phyloP scores from a whole-genome alignment of 2,888 invertebrate genomes.

The Andrena bucephala region DNA sequence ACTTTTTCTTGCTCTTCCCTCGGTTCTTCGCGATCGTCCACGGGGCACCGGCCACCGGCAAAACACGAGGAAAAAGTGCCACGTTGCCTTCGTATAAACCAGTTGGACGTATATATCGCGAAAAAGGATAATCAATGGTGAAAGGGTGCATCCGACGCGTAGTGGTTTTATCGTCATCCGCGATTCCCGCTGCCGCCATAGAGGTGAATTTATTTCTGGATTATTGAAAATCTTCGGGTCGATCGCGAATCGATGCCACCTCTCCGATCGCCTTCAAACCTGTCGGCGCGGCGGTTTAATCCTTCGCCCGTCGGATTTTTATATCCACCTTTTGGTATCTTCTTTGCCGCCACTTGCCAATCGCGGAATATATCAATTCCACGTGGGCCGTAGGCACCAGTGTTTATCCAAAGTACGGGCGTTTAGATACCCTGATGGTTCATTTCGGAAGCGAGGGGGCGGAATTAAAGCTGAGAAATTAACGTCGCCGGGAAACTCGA shows the following conservation, averaged over 20 bases:
- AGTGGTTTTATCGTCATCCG: slow-evolving; percentile 47
- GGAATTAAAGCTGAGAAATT: slow-evolving; percentile 55
- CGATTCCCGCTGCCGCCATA: slow-evolving; percentile 25
- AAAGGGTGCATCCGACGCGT: slow-evolving; percentile 53
- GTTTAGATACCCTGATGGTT: slow-evolving; percentile 37
- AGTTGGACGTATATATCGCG: slow-evolving; percentile 68
- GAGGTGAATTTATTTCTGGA: slow-evolving; percentile 36
- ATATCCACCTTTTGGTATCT: background rate
- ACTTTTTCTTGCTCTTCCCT: slow-evolving; percentile 47
- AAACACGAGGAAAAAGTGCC: slow-evolving; percentile 62
- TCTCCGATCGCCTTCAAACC: background rate
- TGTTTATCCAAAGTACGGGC: slow-evolving; percentile 31
- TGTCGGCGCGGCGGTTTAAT: background rate
- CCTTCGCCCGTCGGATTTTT: background rate
- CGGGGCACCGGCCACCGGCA: slow-evolving; percentile 44
- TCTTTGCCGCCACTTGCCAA: too few relatives aligned
- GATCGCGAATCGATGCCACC: slow-evolving; percentile 16
- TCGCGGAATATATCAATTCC: slow-evolving; percentile 13
- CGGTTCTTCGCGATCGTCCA: slow-evolving; percentile 53
- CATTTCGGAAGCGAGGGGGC: slow-evolving; percentile 48
- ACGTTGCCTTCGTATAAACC: slow-evolving; percentile 63
- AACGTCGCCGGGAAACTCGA: slow-evolving; percentile 55
- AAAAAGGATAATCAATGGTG: slow-evolving; percentile 64
- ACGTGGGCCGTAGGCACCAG: background rate
- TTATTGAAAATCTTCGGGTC: slow-evolving; percentile 30